Conservation (phyloP, 2,797 vertebrate species). For the Peromyscus attwateri region DNA sequence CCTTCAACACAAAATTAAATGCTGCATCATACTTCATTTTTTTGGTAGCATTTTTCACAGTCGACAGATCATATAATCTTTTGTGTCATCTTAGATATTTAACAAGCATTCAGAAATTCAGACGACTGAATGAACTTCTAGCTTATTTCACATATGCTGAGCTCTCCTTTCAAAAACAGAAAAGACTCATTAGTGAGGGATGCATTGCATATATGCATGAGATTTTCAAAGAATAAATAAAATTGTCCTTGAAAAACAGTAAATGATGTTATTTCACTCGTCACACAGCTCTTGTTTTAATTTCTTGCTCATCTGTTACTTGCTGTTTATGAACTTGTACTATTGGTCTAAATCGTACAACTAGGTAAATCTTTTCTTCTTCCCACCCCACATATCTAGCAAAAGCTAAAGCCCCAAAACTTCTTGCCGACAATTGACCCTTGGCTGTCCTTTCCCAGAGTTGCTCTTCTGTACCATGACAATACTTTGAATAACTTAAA, state of each 20-base stretch:
- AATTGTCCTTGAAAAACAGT: neutral
- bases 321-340: neutral
- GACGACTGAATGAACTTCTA: neutral
- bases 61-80: neutral
- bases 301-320: neutral
- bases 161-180: neutral
- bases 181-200: neutral
- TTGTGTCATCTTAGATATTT: neutral
- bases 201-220: neutral
- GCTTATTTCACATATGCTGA: neutral
- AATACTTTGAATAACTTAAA: neutral
- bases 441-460: neutral
- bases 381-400: neutral
- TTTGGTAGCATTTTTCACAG: neutral
- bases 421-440: neutral
- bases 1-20: neutral
- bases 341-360: neutral
- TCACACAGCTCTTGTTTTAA: neutral
- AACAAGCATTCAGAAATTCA: neutral
- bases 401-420: neutral
- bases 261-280: neutral
- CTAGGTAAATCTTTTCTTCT: neutral
- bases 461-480: neutral
- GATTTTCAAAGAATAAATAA: neutral
- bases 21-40: neutral